Percentiles rank a stretch among this genome's conserved stretches.
Conservation (phyloP, 2,888 invertebrate genomes). For the Cyclophora albipunctata region DNA sequence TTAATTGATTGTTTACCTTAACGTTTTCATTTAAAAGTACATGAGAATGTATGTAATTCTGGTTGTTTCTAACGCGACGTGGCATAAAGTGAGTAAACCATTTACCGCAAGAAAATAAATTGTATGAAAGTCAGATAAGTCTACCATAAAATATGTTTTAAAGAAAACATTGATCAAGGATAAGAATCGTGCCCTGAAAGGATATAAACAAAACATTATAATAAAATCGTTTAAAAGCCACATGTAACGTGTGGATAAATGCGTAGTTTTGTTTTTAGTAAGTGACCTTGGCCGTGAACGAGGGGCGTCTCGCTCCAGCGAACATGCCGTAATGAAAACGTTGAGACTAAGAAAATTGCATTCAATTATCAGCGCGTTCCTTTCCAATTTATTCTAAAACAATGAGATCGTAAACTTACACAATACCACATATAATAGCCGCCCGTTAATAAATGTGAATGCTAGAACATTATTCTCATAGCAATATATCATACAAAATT, state of each 20-base stretch:
- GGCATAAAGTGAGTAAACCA: too few species aligned
- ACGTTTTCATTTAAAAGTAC: too few species aligned
- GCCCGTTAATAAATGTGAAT: constrained; percentile 16
- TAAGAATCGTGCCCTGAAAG: constrained; percentile 8
- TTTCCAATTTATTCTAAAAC: constrained; percentile 27
- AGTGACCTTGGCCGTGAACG: constrained; percentile 72
- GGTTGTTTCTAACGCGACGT: too few species aligned
- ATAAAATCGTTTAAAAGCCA: constrained; percentile 19
- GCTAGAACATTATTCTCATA: not conserved
- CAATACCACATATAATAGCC: constrained; percentile 8
- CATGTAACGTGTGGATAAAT: constrained; percentile 31
- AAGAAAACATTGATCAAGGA: not conserved
- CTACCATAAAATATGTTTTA: too few species aligned
- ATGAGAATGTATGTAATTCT: too few species aligned
- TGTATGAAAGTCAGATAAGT: too few species aligned
- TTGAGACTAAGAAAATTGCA: constrained; percentile 58
- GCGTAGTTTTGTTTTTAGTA: constrained; percentile 62
- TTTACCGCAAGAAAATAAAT: too few species aligned
- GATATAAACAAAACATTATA: constrained; percentile 5
- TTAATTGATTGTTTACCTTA: too few species aligned
- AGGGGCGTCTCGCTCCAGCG: constrained; percentile 62
- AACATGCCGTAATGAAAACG: constrained; percentile 59
- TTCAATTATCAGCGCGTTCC: constrained; percentile 56
- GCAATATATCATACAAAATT: too few species aligned
- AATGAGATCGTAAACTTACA: constrained; percentile 14